Evolutionary conservation across 2,888 invertebrate species (phyloP).

Genomic region (Euzetes globulus): DNA sequence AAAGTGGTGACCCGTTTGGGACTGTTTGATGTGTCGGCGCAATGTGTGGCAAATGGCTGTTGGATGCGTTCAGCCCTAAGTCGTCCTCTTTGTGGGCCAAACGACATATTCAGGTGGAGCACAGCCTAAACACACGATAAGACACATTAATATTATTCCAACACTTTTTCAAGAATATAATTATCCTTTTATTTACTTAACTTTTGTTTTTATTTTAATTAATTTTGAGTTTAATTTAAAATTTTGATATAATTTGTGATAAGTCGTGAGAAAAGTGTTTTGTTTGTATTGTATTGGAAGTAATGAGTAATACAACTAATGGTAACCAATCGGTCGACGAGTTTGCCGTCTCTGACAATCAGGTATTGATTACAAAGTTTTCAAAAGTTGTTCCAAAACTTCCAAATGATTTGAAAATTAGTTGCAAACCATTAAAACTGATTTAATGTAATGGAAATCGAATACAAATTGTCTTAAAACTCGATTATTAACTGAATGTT

Average conservation of each 20-base stretch:
- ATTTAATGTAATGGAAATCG: too few relatives aligned
- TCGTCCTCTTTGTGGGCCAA: constrained; percentile 28
- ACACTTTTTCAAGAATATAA: not conserved
- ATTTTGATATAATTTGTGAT: not conserved
- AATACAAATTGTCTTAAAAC: too few relatives aligned
- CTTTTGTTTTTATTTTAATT: not conserved
- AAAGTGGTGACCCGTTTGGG: not conserved
- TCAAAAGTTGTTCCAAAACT: not conserved
- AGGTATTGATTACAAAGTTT: not conserved
- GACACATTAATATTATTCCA: not conserved
- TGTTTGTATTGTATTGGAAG: not conserved
- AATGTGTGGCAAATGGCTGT: not conserved
- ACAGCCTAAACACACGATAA: not conserved
- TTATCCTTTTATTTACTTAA: not conserved
- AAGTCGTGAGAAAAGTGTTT: not conserved
- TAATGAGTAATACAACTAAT: constrained; percentile 19
- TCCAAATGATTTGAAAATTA: too few relatives aligned
- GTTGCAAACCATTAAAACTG: too few relatives aligned
- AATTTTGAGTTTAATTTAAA: not conserved
- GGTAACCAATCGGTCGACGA: constrained; percentile 21
- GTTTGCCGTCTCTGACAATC: constrained; percentile 12
- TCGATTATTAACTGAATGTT: too few relatives aligned
- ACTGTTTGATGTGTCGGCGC: not conserved
- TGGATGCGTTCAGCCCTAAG: not conserved
- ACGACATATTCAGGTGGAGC: constrained; percentile 18